Conservation (phyloP, 2,888 invertebrate species). For the Melinaea marsaeus region DNA sequence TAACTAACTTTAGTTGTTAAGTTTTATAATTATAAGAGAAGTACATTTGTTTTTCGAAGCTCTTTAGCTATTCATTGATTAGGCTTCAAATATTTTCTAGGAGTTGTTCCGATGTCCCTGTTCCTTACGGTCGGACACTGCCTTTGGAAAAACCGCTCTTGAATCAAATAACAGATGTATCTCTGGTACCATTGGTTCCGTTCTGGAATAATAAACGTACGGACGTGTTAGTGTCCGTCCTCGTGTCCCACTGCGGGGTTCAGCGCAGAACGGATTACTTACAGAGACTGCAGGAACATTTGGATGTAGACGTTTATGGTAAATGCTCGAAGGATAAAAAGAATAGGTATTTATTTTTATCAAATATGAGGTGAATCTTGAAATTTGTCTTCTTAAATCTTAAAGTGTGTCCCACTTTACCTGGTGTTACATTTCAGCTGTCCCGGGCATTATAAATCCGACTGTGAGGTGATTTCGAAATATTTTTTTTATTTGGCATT, state of each 20-base stretch:
- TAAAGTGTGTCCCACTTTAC: too few relatives aligned
- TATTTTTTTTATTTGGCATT: constrained; percentile 84
- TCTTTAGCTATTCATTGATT: constrained; percentile 20
- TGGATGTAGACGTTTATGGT: constrained; percentile 79
- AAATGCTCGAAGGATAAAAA: constrained; percentile 62
- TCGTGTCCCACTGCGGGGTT: constrained; percentile 78
- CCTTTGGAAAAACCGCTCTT: constrained; percentile 37
- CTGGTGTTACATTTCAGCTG: constrained; percentile 71
- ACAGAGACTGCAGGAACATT: constrained; percentile 74
- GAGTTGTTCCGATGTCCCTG: constrained; percentile 80
- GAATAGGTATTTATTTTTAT: constrained; percentile 33
- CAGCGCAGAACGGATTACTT: constrained; percentile 74
- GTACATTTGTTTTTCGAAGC: constrained; percentile 16
- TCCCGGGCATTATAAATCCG: constrained; percentile 79
- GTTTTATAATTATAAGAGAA: too few relatives aligned
- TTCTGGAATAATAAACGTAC: constrained; percentile 63
- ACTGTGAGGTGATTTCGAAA: constrained; percentile 75
- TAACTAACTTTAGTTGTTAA: too few relatives aligned
- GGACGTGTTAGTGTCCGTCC: constrained; percentile 69
- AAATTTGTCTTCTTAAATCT: too few relatives aligned
- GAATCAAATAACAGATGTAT: constrained; percentile 20
- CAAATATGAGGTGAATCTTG: too few relatives aligned
- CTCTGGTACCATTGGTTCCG: constrained; percentile 46
- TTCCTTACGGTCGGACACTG: constrained; percentile 81
- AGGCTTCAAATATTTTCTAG: constrained; percentile 55